These are phyloP conservation scores for Brienomyrus longianalis DNA, from an alignment of 2,113 vertebrate genomes.

Conservation along the genomic window DNA sequence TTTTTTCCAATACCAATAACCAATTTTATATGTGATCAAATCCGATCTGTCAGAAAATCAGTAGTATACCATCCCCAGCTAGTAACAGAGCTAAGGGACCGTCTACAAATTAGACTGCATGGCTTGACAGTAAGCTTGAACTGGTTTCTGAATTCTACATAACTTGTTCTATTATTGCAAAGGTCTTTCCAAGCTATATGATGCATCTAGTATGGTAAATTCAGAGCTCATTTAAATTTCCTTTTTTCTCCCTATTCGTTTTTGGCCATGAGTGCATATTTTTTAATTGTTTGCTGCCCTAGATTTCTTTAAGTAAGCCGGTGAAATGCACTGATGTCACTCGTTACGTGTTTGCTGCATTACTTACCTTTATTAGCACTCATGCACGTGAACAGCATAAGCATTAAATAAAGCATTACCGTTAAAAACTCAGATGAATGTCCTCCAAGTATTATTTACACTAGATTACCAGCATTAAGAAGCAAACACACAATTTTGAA, in stretches of 20 bases:
- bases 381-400: background rate
- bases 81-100: background rate
- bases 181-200: background rate
- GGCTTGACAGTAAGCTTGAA: background rate
- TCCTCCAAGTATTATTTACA: too few species aligned
- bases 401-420: too few species aligned
- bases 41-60: background rate
- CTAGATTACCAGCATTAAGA: too few species aligned
- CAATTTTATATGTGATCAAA: background rate
- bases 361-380: background rate
- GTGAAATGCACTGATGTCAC: background rate
- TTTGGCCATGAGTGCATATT: background rate
- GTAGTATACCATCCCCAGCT: background rate
- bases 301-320: background rate
- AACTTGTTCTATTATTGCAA: background rate
- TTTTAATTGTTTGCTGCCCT: background rate
- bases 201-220: background rate
- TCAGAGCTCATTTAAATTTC: background rate
- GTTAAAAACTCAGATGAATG: background rate
- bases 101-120: background rate
- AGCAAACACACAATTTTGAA: too few species aligned
- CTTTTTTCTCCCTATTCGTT: background rate
- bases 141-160: background rate
- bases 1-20: too few species aligned
- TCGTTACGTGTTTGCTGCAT: background rate